phyloP scores from a whole-genome alignment of 2,797 vertebrate genomes.

The Molossus molossus region DNA sequence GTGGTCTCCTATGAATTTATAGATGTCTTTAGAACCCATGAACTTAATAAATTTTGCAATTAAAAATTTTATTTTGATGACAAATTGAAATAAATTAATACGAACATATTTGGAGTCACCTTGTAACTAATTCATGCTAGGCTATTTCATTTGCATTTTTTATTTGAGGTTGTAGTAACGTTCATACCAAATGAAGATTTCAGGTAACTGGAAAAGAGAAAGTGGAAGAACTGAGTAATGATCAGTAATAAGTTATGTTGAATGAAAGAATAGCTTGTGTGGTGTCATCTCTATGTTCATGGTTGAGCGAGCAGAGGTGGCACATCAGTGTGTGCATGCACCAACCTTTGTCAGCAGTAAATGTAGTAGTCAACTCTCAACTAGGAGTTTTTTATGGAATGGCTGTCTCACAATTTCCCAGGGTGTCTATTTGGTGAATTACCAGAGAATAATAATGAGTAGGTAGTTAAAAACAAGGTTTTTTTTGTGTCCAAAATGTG shows the following conservation, averaged over 20 bases:
- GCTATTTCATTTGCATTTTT: conserved; percentile 21
- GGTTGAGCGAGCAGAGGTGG: not conserved
- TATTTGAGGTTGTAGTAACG: not conserved
- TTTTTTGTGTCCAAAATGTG: not conserved
- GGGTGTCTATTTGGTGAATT: not conserved
- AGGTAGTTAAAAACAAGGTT: conserved; percentile 8
- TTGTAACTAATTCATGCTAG: not conserved
- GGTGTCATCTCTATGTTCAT: not conserved
- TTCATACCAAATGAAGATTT: not conserved
- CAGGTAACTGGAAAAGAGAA: not conserved
- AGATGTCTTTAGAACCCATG: not conserved
- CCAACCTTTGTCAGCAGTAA: not conserved
- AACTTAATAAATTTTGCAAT: conserved; percentile 8
- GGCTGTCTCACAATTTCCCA: not conserved
- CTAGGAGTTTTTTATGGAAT: not conserved
- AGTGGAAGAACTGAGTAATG: not conserved
- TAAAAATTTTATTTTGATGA: conserved; percentile 11
- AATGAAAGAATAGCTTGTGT: not conserved
- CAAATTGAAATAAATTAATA: conserved; percentile 12
- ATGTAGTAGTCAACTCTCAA: not conserved
- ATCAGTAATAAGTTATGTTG: not conserved
- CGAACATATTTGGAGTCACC: not conserved
- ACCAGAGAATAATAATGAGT: not conserved
- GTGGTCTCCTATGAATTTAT: not conserved
- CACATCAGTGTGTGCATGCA: not conserved